Conservation (phyloP, 2,113 vertebrate genomes). For the Pholis gunnellus region DNA sequence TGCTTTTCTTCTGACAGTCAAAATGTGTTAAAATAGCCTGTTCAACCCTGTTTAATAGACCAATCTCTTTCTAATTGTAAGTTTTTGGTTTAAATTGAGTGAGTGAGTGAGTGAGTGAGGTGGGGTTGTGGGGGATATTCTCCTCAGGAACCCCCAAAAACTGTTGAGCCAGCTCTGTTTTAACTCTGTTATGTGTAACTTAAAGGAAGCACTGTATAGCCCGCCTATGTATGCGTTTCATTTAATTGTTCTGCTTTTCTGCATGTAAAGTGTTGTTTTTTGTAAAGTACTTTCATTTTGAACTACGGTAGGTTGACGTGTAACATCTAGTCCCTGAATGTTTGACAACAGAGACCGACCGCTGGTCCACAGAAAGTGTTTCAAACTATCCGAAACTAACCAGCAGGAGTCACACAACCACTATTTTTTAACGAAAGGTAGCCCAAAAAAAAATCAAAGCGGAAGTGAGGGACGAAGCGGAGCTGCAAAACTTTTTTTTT, state of each 20-base stretch:
- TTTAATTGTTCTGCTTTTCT: not conserved
- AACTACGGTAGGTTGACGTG: not conserved
- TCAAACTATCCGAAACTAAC: slow-evolving; percentile 52
- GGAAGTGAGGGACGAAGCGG: slow-evolving; percentile 70
- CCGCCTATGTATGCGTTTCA: not conserved
- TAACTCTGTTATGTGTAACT: not conserved
- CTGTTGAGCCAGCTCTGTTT: not conserved
- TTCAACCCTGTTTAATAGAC: not conserved
- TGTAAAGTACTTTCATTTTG: not conserved
- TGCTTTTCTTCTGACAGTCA: not conserved
- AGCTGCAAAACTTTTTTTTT: slow-evolving; percentile 54
- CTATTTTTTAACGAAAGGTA: slow-evolving; percentile 39
- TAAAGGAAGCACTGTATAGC: not conserved
- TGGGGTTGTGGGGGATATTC: not conserved
- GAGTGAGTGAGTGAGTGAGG: not conserved
- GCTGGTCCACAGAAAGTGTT: not conserved
- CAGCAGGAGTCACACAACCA: slow-evolving; percentile 83
- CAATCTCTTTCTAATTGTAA: not conserved
- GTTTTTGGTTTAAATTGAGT: not conserved
- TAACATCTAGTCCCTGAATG: no score
- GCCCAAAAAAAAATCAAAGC: slow-evolving; percentile 50
- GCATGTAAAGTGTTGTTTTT: not conserved
- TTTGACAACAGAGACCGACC: not conserved
- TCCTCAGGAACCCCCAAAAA: not conserved
- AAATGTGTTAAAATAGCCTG: not conserved